phyloP scores from a whole-genome alignment of 2,797 vertebrate genomes.

The Hylomyscus alleni region DNA sequence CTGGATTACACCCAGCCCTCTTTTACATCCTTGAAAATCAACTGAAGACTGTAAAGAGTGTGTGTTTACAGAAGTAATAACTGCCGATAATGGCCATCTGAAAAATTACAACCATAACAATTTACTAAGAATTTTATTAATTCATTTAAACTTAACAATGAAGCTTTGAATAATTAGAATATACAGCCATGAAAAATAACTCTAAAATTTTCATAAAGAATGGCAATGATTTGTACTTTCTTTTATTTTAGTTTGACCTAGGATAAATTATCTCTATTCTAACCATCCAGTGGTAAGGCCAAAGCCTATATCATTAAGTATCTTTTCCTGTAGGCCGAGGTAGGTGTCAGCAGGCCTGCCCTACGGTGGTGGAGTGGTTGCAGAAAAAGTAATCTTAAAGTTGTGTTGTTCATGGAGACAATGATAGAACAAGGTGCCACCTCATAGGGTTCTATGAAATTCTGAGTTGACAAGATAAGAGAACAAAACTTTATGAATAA shows the following conservation, averaged over 20 bases:
- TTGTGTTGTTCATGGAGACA: not conserved
- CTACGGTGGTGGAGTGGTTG: not conserved
- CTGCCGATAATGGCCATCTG: not conserved
- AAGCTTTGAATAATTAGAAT: not conserved
- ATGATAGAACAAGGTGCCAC: not conserved
- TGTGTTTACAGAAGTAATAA: not conserved
- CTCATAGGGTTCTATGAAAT: not conserved
- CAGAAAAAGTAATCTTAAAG: not conserved
- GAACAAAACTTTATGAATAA: not conserved
- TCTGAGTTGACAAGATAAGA: not conserved
- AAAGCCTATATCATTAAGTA: too few relatives aligned
- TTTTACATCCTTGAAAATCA: not conserved
- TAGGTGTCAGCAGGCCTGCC: not conserved
- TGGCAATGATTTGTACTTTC: not conserved
- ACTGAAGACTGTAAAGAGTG: not conserved
- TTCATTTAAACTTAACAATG: conserved; percentile 6
- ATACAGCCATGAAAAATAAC: conserved; percentile 2
- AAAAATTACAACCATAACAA: not conserved
- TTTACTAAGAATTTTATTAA: not conserved
- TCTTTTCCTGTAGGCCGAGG: not conserved
- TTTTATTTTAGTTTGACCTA: not conserved
- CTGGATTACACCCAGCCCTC: not conserved
- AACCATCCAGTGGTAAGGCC: not conserved
- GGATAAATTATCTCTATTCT: not conserved
- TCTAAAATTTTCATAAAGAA: not conserved